Base-by-base conservation (phyloP, 2,888 invertebrate genomes). In the Ophion ventricosus region DNA sequence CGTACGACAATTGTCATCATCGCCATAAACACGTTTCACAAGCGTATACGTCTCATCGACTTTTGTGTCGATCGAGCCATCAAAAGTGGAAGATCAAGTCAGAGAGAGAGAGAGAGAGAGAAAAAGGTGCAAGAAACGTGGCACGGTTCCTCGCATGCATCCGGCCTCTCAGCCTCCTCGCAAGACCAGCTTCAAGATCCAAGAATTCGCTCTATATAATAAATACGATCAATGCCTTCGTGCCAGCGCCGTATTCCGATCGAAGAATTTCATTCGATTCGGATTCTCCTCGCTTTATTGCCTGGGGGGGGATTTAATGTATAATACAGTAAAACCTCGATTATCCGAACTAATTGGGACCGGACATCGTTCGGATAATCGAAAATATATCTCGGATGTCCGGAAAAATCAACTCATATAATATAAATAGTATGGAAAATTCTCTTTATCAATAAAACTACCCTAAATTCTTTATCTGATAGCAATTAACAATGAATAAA, bases 1-100 rank as follows among this genome's bases (percentile, higher is more conserved):
- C 49, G 35, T 64, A 49, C 77, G 83, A 79, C 83, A 84, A 88
- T 87, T 87, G 87, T 86, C 86, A 87, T 86, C 63, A 82, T 49
- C 14, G 76, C 35, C 35, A 8, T 35, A 8, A 66, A 73, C 61
- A 57, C 35, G 59, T 70, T 72, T 77, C 73, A 56, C 77, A 59
- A 70, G n/a, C 70, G 70, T 69, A 56, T 63, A 67, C 7, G 20
- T 25, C 49, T n/a, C 66, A 35, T 72, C 20, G 29, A 20, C 11
- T 67, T 35, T 61, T 40, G 49, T 40, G 76, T 56, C 80, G 80
- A 83, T 72, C 80, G 80, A 63, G 40, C 63, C 43, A 56, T 23
- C n/a, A 23, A 81, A 25, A 63, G 25, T 20, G 8, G 35, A 4
- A 67, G 23, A 56, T 20, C 25, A n/a, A 72, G 4, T 20, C 10